Evolutionary conservation across 2,888 invertebrate species (phyloP).

Genomic region (Chironomus riparius): DNA sequence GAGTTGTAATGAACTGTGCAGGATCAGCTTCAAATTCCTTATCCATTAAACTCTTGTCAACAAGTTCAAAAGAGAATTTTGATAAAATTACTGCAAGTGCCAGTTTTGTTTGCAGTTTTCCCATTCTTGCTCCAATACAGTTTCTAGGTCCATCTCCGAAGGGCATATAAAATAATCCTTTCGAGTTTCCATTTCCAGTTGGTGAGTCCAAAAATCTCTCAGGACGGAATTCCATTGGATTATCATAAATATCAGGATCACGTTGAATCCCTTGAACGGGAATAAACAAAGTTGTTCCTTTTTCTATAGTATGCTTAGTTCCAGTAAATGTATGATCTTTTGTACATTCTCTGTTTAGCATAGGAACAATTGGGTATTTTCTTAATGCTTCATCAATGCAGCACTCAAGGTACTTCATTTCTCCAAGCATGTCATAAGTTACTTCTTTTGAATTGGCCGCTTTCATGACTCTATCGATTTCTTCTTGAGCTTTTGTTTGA

Average conservation of each 20-base stretch:
- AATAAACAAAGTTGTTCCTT: constrained; percentile 30
- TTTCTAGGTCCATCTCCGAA: not conserved
- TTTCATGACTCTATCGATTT: constrained; percentile 30
- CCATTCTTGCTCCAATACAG: constrained; percentile 12
- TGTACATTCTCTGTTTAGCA: constrained; percentile 9
- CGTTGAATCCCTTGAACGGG: constrained; percentile 6
- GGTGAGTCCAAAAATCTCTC: constrained; percentile 15
- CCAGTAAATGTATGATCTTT: constrained; percentile 23
- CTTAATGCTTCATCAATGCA: constrained; percentile 27
- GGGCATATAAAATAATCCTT: not conserved
- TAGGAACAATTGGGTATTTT: constrained; percentile 19
- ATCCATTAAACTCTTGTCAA: not conserved
- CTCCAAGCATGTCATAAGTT: constrained; percentile 29
- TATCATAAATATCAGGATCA: constrained; percentile 18
- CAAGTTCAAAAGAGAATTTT: constrained; percentile 3
- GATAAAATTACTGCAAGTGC: constrained; percentile 3
- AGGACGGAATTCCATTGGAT: constrained; percentile 20
- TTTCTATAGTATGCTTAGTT: constrained; percentile 27
- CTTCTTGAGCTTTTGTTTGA: constrained; percentile 29
- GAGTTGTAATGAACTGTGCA: not conserved
- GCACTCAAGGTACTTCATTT: constrained; percentile 30
- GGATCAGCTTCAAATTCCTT: constrained; percentile 4
- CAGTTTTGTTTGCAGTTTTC: constrained; percentile 11
- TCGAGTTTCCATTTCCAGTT: not conserved
- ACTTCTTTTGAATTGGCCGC: constrained; percentile 13